Conservation (phyloP, 1,140 invertebrate species). For the Neodiprion pinetum region DNA sequence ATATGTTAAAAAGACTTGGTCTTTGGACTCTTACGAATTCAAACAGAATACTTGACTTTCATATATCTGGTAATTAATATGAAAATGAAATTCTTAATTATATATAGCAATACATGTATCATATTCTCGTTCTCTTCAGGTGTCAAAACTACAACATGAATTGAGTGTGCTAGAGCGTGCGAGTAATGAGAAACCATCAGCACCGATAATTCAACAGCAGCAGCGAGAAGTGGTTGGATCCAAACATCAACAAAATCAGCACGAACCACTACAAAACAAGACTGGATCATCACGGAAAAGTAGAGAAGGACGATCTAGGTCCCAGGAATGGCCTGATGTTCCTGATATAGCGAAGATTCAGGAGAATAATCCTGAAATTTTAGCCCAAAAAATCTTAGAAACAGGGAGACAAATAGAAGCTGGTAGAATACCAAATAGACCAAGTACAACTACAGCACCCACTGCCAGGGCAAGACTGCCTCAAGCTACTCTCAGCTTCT, state of each 20-base stretch:
- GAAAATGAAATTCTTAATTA: no score
- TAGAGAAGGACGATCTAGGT: slow-evolving; percentile 76
- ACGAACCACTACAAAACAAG: slow-evolving; percentile 43
- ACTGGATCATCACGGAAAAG: slow-evolving; percentile 65
- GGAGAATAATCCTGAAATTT: slow-evolving; percentile 88
- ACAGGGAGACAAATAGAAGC: slow-evolving; percentile 87
- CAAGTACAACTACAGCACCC: slow-evolving; percentile 26
- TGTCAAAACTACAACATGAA: slow-evolving; percentile 78
- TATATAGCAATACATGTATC: not conserved
- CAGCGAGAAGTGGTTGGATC: slow-evolving; percentile 35
- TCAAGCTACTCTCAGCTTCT: slow-evolving; percentile 54
- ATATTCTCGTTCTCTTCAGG: slow-evolving; percentile 42
- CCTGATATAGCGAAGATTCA: slow-evolving; percentile 89
- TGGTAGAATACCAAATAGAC: slow-evolving; percentile 66
- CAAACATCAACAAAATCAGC: slow-evolving; percentile 34
- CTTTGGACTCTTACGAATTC: not conserved
- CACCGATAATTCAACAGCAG: slow-evolving; percentile 51
- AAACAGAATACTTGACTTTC: no score
- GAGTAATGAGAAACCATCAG: slow-evolving; percentile 69
- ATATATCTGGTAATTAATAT: no score
- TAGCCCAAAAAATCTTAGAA: slow-evolving; percentile 88
- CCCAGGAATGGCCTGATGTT: slow-evolving; percentile 90
- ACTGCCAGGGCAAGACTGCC: slow-evolving; percentile 49
- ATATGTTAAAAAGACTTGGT: slow-evolving; percentile 12
- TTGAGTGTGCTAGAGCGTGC: slow-evolving; percentile 75